These are phyloP conservation scores for Albula glossodonta DNA, from an alignment of 2,113 vertebrate genomes.

Conservation along the genomic window DNA sequence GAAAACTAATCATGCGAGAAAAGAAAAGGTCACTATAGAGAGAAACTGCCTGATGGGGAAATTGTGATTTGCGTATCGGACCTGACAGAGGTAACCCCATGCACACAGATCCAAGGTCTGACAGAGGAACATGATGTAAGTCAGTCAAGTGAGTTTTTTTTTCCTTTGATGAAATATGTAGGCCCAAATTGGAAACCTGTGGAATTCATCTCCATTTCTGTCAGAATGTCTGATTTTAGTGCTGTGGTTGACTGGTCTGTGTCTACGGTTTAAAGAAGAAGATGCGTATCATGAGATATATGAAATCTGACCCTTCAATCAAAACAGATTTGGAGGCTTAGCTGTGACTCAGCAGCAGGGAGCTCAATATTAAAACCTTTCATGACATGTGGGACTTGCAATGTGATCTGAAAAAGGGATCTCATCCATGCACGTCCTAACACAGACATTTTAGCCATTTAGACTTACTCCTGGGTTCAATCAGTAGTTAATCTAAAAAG, in stretches of 20 bases:
- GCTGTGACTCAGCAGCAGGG: not conserved
- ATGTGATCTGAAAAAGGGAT: no score
- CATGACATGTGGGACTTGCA: no score
- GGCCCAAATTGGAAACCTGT: not conserved
- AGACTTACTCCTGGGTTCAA: no score
- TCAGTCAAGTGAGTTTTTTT: not conserved
- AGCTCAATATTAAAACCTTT: constrained; percentile 15
- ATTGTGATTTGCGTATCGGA: not conserved
- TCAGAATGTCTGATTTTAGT: not conserved
- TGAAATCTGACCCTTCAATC: constrained; percentile 36
- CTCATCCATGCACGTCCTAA: no score
- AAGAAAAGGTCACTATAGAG: not conserved
- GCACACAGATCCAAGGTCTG: not conserved
- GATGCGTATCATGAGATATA: constrained; percentile 2
- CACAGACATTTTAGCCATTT: no score
- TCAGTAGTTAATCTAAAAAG: no score
- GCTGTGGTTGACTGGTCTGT: not conserved
- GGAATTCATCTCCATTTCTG: not conserved
- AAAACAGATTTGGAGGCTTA: constrained; percentile 12
- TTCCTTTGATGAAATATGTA: not conserved
- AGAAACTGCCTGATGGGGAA: not conserved
- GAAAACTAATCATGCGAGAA: not conserved
- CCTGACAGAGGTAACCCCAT: not conserved
- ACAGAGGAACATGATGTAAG: not conserved
- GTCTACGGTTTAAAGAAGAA: not conserved